Evolutionary conservation across 2,797 vertebrate species (phyloP), one percentile per base, ranked within the genome.

Genomic region (Remorina albescens): DNA sequence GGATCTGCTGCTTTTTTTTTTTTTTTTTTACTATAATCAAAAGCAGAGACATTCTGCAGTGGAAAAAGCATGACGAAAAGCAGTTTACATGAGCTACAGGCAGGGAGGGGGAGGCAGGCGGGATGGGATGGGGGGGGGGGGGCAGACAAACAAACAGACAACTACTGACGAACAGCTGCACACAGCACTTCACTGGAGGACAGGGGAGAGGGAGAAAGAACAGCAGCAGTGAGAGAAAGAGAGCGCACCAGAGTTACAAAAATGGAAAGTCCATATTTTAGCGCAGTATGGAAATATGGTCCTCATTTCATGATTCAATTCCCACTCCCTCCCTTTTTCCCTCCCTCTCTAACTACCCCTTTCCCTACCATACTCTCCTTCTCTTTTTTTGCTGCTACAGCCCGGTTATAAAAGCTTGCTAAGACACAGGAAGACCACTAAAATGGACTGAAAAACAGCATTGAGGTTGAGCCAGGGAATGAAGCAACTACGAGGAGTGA

Each of bases 251-350:
- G 63, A 37, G 62, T 78, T 71, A 81, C 72, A 83, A 88, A 90
- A 92, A 91, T 91, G 91, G 83, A 93, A 91, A 88, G 91, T 90
- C 85, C 84, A 81, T 80, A 90, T 91, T 93, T 86, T 77, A 90
- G 81, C 59, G 54, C 72, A 60, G 86, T 81, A 86, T 90, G 90
- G 90, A 94, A 93, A 94, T 92, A 91, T 92, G 92, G 86, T 92
- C 84, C 91, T 93, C 91, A 89, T 94, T 94, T 94, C 91, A 94
- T 92, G 92, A 94, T 92, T 94, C 87, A 92, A 70, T 90, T 92
- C 91, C 89, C 57, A 44, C 86, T 82, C 89, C 86, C 87, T 83
- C 78, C 87, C 76, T 76, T 58, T 71, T 76, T 23, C 78, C 78
- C 83, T 83, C 88, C 80, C 76, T 80, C 74, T 67, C 74, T 82